Evolutionary conservation across 2,797 vertebrate genomes (phyloP).

Genomic region (Brachymystax lenok): DNA sequence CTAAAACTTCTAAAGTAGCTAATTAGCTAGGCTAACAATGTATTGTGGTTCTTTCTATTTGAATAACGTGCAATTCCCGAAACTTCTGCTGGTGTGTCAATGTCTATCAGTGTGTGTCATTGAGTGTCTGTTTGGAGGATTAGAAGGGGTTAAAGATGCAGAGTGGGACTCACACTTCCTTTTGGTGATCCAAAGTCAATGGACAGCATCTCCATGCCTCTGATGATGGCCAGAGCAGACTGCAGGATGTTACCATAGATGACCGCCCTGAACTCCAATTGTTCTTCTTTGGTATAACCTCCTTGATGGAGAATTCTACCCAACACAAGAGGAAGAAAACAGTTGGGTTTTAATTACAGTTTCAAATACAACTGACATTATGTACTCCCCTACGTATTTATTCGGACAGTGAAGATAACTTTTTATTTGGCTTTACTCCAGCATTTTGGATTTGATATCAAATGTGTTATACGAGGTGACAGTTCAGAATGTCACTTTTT

Average conservation of each 20-base stretch:
- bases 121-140: not conserved
- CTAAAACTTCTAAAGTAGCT: not conserved
- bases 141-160: not conserved
- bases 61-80: not conserved
- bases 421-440: too few relatives aligned
- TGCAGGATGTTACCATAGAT: constrained; percentile 94
- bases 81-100: not conserved
- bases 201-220: constrained; percentile 89
- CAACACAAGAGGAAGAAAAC: not conserved
- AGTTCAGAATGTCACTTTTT: too few relatives aligned
- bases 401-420: too few relatives aligned
- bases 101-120: constrained; percentile 1
- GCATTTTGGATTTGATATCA: not conserved
- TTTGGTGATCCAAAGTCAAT: constrained; percentile 80
- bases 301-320: constrained; percentile 96
- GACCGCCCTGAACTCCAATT: constrained; percentile 87
- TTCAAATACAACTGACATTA: not conserved
- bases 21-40: not conserved
- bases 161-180: constrained; percentile 8
- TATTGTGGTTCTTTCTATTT: not conserved
- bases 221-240: constrained; percentile 93
- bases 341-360: not conserved
- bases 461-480: not conserved
- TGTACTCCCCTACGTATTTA: not conserved
- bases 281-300: constrained; percentile 91